Conservation (phyloP, 2,797 vertebrate genomes). For the Hoplostethus mediterraneus region DNA sequence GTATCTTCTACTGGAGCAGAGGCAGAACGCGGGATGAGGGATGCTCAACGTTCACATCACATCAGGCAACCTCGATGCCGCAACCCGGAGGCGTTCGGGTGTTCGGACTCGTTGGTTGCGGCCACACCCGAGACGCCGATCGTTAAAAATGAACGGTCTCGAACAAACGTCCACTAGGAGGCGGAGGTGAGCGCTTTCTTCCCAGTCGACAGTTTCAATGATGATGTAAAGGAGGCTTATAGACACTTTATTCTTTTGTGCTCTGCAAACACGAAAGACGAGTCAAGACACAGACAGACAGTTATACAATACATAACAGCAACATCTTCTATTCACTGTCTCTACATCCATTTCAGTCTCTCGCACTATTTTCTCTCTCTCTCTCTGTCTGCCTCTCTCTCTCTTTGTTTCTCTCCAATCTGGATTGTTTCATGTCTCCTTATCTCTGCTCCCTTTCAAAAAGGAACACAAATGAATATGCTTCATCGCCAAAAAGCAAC, state of each 20-base stretch:
- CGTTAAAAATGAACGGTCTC: too few relatives aligned
- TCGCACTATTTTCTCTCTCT: conserved; percentile 14
- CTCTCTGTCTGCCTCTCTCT: background rate
- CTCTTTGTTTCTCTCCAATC: conserved; percentile 10
- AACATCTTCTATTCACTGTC: conserved; percentile 28
- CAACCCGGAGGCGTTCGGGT: too few relatives aligned
- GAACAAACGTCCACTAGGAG: too few relatives aligned
- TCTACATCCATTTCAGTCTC: conserved; percentile 29
- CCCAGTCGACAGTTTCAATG: conserved; percentile 17
- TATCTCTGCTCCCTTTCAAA: conserved; percentile 59
- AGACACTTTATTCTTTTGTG: conserved; percentile 17
- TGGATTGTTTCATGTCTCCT: conserved; percentile 51
- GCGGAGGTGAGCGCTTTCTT: background rate
- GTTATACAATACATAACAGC: conserved; percentile 38
- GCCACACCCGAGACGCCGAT: too few relatives aligned
- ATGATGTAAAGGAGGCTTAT: conserved; percentile 1
- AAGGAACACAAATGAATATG: conserved; percentile 51
- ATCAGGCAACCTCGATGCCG: too few relatives aligned
- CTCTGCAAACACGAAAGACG: conserved; percentile 40
- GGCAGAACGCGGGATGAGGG: too few relatives aligned
- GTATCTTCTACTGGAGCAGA: too few relatives aligned
- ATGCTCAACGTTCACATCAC: too few relatives aligned
- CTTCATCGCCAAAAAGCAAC: conserved; percentile 52
- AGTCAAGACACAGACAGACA: conserved; percentile 30
- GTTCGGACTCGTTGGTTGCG: too few relatives aligned